Evolutionary conservation across 2,888 invertebrate species (phyloP), one percentile per base, ranked within the genome.

Genomic region (Agrotis puta): DNA sequence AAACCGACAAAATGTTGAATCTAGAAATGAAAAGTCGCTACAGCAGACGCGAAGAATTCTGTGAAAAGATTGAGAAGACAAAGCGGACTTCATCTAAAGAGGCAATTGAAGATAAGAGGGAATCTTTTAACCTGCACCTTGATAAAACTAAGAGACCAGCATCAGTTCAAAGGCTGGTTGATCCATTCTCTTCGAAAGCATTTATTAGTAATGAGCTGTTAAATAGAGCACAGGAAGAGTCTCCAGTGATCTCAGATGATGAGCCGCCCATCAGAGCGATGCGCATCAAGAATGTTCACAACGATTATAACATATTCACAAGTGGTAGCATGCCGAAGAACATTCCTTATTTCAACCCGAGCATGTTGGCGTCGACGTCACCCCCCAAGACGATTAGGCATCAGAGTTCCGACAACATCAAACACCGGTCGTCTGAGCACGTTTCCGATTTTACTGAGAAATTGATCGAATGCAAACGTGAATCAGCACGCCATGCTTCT

Each of bases 261-360:
- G 94, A 94, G 69, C 90, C 91, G 48, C 93, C 92, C 13, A 88
- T 90, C 13, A 89, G 92, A 79, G 94, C 91, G 71, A 92, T 93
- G 88, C 91, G 93, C 64, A 92, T 94, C 57, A 94, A 93, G 77
- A 91, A 88, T 72, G 89, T 88, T 51, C 92, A 92, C 53, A 92
- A 90, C 64, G 96, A 96, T 79, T 94, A 89, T 48, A 81, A 77
- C 79, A 87, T 91, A 61, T 95, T 94, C 74, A 91, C 92, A 64
- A 93, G 95, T 75, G 94, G 95, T 22, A 95, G 96, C 77, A 94
- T 95, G 94, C 94, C 95, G 43, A 94, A 96, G 74, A 95, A 93
- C 72, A 89, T 95, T 70, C 94, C 95, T 2, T 95, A 93, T 77
- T 94, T 94, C 82, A 95, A 92, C 70, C 92, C 93, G 4, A 90